Percentiles rank a stretch among this genome's conserved stretches.
phyloP scores from a whole-genome alignment of 1,140 invertebrate genomes.

The Potamilus streckersoni region DNA sequence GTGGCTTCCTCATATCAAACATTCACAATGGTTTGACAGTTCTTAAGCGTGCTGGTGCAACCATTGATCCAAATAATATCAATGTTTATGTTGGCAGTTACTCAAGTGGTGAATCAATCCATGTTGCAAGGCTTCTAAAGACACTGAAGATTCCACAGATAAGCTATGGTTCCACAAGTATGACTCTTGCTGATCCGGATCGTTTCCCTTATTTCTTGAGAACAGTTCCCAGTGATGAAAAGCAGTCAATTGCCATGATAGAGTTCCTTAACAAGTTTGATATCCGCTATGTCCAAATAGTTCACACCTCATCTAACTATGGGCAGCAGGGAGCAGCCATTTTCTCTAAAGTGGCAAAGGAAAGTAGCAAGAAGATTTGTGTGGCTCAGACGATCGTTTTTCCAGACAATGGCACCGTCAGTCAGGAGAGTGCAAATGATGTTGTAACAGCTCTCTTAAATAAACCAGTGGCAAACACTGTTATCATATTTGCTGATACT shows the following conservation, averaged over 20 bases:
- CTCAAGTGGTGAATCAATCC: constrained; percentile 55
- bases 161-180: constrained; percentile 82
- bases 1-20: constrained; percentile 57
- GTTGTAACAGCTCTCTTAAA: constrained; percentile 47
- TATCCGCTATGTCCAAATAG: constrained; percentile 60
- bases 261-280: constrained; percentile 48
- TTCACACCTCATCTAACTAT: constrained; percentile 49
- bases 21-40: constrained; percentile 52
- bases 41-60: constrained; percentile 38
- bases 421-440: constrained; percentile 49
- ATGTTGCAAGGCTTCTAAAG: constrained; percentile 55
- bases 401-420: constrained; percentile 43
- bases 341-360: constrained; percentile 37
- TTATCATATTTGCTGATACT: constrained; percentile 52
- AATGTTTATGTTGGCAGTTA: constrained; percentile 56
- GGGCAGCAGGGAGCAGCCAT: constrained; percentile 38
- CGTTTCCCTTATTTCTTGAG: constrained; percentile 83
- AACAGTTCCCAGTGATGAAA: constrained; percentile 84
- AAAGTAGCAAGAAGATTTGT: constrained; percentile 47
- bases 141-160: constrained; percentile 82
- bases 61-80: constrained; percentile 49
- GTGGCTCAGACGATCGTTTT: constrained; percentile 54
- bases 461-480: constrained; percentile 58
- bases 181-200: constrained; percentile 79
- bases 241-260: constrained; percentile 80